phyloP scores from a whole-genome alignment of 2,888 invertebrate species.

The Deilephila porcellus region DNA sequence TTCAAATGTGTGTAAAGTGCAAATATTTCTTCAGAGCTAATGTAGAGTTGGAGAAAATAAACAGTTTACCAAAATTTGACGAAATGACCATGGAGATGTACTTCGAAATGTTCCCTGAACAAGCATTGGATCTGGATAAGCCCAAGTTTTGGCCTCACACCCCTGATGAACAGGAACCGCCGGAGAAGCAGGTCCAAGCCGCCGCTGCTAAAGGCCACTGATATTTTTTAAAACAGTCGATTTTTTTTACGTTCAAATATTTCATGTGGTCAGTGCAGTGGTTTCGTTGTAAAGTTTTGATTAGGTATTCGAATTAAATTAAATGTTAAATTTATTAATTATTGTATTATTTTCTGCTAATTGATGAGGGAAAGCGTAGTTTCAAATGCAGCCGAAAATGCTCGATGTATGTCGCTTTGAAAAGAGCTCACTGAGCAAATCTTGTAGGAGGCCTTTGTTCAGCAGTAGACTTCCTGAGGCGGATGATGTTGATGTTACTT shows the following conservation, averaged over 20 bases:
- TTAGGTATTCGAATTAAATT: no score
- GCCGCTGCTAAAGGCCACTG: conserved; percentile 37
- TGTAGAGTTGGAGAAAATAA: conserved; percentile 60
- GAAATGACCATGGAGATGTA: conserved; percentile 73
- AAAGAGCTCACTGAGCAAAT: background rate
- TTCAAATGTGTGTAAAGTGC: background rate
- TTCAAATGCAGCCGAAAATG: background rate
- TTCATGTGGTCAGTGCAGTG: no score
- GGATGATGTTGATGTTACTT: background rate
- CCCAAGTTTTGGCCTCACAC: conserved; percentile 76
- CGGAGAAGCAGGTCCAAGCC: conserved; percentile 49
- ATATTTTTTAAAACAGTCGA: background rate
- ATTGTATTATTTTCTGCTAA: no score
- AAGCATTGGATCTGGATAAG: conserved; percentile 60
- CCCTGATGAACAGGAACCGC: conserved; percentile 62
- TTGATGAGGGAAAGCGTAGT: background rate
- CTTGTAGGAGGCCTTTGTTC: background rate
- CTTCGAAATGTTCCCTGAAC: conserved; percentile 58
- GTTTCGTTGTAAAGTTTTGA: no score
- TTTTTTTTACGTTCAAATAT: background rate
- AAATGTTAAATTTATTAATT: no score
- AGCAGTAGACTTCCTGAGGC: background rate
- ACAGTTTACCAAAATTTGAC: conserved; percentile 66
- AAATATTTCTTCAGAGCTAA: conserved; percentile 50
- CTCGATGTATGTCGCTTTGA: background rate